These are phyloP conservation scores for Pan troglodytes DNA, from an alignment of 2,113 vertebrate genomes.

Conservation along the genomic window NHGRI_mPanTro3-v2.1_pri NC_072404.2:30040501-30041000, in stretches of 20 bases:
- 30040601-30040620: not conserved
- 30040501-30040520: not conserved
- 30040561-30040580: not conserved
- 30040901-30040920: not conserved
- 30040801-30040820: not conserved
- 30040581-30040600: not conserved
- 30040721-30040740: slow-evolving; percentile 29
- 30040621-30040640: slow-evolving; percentile 7
- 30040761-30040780: not conserved
- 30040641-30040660: not conserved
- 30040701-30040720: slow-evolving; percentile 22
- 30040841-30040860: not conserved
- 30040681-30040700: not conserved
- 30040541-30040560: not conserved
- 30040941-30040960: not conserved
- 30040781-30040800: not conserved
- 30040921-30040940: not conserved
- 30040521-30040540: not conserved
- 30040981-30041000: not conserved
- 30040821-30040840: not conserved
- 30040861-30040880: not conserved
- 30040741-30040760: not conserved
- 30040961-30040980: not conserved
- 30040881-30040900: not conserved
- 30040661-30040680: not conserved